Conservation (phyloP, 2,797 vertebrate species). For the Cirrhinus mrigala region DNA sequence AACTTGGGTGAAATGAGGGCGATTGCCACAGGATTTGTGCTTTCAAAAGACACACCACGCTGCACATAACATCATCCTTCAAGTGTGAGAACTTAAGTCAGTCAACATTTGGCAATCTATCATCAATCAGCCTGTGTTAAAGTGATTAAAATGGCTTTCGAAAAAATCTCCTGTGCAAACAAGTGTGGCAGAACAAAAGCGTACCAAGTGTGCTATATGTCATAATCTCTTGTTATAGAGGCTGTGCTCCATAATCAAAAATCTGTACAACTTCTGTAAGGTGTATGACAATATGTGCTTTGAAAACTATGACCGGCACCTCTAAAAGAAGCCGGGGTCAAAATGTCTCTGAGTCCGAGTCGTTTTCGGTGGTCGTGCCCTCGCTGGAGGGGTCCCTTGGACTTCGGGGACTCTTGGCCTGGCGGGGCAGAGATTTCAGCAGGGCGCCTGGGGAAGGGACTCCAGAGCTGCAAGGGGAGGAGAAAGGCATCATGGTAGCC, state of each 20-base stretch:
- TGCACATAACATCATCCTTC: conserved; percentile 37
- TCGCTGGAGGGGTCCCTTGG: conserved; percentile 78
- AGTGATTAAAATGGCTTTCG: conserved; percentile 53
- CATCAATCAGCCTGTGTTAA: conserved; percentile 31
- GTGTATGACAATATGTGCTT: conserved; percentile 56
- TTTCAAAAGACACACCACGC: conserved; percentile 42
- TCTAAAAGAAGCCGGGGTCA: conserved; percentile 74
- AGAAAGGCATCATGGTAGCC: conserved; percentile 99
- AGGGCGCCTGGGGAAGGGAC: conserved; percentile 90
- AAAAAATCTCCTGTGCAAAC: conserved; percentile 47
- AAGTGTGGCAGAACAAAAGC: conserved; percentile 43
- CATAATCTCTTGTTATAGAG: conserved; percentile 21
- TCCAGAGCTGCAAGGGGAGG: conserved; percentile 95
- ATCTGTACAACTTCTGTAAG: conserved; percentile 37
- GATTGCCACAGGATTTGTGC: conserved; percentile 51
- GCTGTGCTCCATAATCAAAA: conserved; percentile 2
- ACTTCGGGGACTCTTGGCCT: conserved; percentile 69
- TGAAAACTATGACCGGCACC: conserved; percentile 49
- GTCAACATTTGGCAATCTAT: conserved; percentile 57
- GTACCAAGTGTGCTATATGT: conserved; percentile 40
- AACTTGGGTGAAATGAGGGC: conserved; percentile 25
- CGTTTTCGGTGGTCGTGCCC: conserved; percentile 86
- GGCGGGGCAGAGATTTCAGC: conserved; percentile 78
- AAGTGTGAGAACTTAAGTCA: conserved; percentile 20
- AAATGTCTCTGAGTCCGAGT: conserved; percentile 95